Percentiles rank a stretch among this genome's conserved stretches.
These are phyloP conservation scores for Aurelia sp. DNA, from an alignment of 30 jellyfish, hydroid and myxozoan genomes.

Conservation along the genomic window DNA sequence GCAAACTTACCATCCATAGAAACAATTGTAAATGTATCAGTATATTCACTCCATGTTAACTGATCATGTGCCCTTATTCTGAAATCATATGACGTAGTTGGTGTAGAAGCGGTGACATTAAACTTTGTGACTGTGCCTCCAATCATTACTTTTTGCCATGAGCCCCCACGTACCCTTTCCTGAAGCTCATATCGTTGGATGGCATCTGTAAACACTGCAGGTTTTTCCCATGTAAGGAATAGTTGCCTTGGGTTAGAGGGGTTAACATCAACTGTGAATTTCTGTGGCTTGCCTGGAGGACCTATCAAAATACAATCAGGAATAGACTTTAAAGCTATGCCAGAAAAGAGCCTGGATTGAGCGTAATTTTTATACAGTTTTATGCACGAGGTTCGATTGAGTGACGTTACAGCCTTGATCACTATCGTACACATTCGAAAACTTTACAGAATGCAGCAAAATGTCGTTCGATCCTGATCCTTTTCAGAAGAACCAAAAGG, in stretches of 20 bases:
- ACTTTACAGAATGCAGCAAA: background rate
- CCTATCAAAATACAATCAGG: background rate
- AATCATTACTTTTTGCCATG: constrained; percentile 45
- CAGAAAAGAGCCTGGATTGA: too few species aligned
- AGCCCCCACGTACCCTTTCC: constrained; percentile 26
- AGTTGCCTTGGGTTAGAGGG: constrained; percentile 74
- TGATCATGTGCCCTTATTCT: constrained; percentile 77
- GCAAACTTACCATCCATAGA: constrained; percentile 59
- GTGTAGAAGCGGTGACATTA: constrained; percentile 34
- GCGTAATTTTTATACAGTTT: too few species aligned
- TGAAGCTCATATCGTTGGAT: constrained; percentile 65
- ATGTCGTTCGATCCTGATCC: background rate
- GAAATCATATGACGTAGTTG: constrained; percentile 51
- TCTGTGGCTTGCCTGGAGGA: constrained; percentile 82
- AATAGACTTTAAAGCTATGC: background rate
- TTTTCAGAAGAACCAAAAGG: background rate
- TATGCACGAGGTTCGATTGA: too few species aligned
- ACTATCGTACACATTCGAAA: too few species aligned
- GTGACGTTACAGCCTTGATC: too few species aligned
- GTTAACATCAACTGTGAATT: constrained; percentile 45
- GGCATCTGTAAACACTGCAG: constrained; percentile 49
- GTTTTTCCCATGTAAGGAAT: constrained; percentile 81
- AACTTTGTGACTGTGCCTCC: constrained; percentile 57
- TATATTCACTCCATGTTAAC: constrained; percentile 62
- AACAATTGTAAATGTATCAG: constrained; percentile 27